A percentile compares a stretch with the other conserved stretches of the same genome.
Conservation (phyloP, 1,140 invertebrate genomes). For the Camponotus floridanus region DNA sequence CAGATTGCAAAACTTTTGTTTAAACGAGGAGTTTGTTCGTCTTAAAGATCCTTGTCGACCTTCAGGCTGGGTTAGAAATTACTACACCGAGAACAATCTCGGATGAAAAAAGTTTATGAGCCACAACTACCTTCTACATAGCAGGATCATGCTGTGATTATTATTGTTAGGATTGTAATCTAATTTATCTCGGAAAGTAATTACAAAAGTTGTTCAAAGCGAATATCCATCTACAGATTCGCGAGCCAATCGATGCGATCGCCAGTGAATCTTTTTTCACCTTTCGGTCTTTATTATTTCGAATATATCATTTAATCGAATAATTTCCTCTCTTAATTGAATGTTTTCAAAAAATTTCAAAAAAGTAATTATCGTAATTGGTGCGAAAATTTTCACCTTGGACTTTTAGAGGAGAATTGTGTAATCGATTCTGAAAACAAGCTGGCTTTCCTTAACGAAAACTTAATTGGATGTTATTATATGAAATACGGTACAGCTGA, state of each 20-base stretch:
- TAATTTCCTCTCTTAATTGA: not conserved
- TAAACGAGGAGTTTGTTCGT: conserved; percentile 32
- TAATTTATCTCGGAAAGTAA: not conserved
- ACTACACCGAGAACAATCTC: conserved; percentile 1
- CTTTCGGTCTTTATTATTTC: not conserved
- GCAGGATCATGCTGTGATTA: conserved; percentile 14
- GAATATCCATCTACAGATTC: not conserved
- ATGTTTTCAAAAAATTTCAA: not conserved
- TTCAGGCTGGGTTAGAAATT: conserved; percentile 32
- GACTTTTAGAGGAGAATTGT: not conserved
- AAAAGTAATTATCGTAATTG: not conserved
- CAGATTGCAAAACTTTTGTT: conserved; percentile 55
- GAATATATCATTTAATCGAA: not conserved
- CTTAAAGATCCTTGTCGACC: conserved; percentile 22
- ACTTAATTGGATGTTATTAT: conserved; percentile 20
- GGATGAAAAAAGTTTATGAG: conserved; percentile 28
- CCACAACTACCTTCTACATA: not conserved
- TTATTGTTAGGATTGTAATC: not conserved
- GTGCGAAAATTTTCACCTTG: not conserved
- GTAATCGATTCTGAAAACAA: not conserved
- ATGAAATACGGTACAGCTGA: not conserved
- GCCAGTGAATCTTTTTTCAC: not conserved
- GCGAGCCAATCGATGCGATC: not conserved
- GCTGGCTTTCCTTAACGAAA: not conserved
- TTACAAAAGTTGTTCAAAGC: conserved; percentile 2